Evolutionary conservation across 1,140 invertebrate species (phyloP).

Genomic region (Sarcophaga bullata): DNA sequence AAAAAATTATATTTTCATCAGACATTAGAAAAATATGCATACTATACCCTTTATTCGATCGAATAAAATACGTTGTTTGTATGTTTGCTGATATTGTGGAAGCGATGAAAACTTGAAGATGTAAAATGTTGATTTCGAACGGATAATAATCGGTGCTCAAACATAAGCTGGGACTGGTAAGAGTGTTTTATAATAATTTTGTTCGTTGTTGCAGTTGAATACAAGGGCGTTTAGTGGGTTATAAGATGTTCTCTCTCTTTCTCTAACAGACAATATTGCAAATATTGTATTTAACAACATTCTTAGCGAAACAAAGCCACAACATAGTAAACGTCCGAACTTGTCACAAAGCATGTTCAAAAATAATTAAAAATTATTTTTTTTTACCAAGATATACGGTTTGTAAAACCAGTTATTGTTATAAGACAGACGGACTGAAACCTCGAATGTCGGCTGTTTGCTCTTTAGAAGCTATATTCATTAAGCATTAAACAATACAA

Average conservation of each 20-base stretch:
- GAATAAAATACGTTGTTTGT: conserved; percentile 1
- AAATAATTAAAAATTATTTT: too few relatives aligned
- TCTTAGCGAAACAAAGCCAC: conserved; percentile 1
- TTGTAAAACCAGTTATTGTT: too few relatives aligned
- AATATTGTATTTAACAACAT: background rate
- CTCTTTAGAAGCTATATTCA: background rate
- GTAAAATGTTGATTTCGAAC: background rate
- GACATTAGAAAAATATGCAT: background rate
- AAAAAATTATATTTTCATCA: background rate
- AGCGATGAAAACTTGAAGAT: background rate
- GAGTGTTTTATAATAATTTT: background rate
- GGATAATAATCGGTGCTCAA: background rate
- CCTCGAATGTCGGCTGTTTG: background rate
- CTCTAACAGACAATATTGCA: too few relatives aligned
- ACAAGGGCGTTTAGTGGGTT: background rate
- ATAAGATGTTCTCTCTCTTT: background rate
- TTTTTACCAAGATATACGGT: too few relatives aligned
- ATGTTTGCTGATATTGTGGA: background rate
- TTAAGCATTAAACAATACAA: too few relatives aligned
- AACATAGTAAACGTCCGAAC: background rate
- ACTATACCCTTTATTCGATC: conserved; percentile 17
- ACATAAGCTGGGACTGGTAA: background rate
- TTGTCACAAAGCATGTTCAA: too few relatives aligned
- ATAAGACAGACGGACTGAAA: background rate
- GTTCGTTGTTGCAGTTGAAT: background rate